phyloP scores from a whole-genome alignment of 2,888 invertebrate genomes.

The Tetropium fuscum region DNA sequence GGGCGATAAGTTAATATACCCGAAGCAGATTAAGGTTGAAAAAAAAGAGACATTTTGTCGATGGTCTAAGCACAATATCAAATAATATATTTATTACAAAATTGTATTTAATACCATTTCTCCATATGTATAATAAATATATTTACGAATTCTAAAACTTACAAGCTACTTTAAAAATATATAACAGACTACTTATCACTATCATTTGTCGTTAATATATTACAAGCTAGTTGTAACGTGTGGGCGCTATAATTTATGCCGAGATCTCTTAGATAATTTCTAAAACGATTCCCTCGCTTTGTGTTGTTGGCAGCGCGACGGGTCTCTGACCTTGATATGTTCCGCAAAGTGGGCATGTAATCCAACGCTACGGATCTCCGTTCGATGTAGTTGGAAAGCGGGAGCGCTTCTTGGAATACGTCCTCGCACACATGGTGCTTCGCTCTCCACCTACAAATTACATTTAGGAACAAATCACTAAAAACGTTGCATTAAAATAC shows the following conservation, averaged over 20 bases:
- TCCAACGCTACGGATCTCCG: conserved; percentile 72
- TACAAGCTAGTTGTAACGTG: conserved; percentile 32
- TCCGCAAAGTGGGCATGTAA: conserved; percentile 76
- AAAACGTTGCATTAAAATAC: not conserved
- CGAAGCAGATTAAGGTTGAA: no score
- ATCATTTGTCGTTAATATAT: conserved; percentile 27
- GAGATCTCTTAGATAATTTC: conserved; percentile 73
- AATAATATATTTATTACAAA: no score
- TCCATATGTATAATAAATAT: no score
- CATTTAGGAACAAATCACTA: no score
- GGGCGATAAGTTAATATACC: no score
- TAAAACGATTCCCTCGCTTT: conserved; percentile 81
- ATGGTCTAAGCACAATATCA: no score
- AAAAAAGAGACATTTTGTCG: no score
- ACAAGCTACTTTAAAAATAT: no score
- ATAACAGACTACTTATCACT: no score
- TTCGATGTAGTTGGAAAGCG: conserved; percentile 67
- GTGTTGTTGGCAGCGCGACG: conserved; percentile 69
- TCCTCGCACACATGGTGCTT: conserved; percentile 60
- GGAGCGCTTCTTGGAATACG: conserved; percentile 69
- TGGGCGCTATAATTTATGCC: conserved; percentile 31
- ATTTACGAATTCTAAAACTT: no score
- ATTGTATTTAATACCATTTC: no score
- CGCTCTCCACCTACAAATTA: conserved; percentile 64
- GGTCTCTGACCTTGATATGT: conserved; percentile 78